These are phyloP conservation scores for Pararge aegeria DNA, from an alignment of 1,140 invertebrate species.

Conservation along the genomic window DNA sequence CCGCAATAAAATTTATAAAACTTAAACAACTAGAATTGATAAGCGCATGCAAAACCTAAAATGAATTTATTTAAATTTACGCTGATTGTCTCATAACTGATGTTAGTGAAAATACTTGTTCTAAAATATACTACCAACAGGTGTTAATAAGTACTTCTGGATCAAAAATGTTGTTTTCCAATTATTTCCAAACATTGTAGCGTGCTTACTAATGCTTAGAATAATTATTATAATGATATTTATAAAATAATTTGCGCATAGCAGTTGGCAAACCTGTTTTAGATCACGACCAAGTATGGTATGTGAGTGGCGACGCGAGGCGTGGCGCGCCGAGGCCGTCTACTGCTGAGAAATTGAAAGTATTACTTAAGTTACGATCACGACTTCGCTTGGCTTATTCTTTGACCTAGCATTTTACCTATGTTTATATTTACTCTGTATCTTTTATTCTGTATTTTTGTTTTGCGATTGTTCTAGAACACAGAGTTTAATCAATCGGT, in stretches of 20 bases:
- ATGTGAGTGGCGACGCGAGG: constrained; percentile 64
- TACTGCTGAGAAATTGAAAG: constrained; percentile 60
- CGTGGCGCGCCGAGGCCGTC: constrained; percentile 64
- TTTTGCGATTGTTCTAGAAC: too few species aligned
- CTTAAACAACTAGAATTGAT: too few species aligned
- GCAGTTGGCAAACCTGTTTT: constrained; percentile 60
- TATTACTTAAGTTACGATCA: constrained; percentile 29
- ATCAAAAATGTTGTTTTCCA: background rate
- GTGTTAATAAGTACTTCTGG: background rate
- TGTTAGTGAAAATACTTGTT: too few species aligned
- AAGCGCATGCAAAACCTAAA: too few species aligned
- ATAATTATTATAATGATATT: constrained; percentile 15
- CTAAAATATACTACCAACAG: background rate
- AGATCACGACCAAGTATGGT: constrained; percentile 62
- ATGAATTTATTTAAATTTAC: too few species aligned
- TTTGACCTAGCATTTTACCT: constrained; percentile 5
- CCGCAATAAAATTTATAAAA: background rate
- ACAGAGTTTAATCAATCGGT: too few species aligned
- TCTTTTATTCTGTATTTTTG: too few species aligned
- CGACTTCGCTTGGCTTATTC: constrained; percentile 9
- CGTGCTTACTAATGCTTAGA: constrained; percentile 6
- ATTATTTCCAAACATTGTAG: background rate
- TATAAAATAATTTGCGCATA: constrained; percentile 24
- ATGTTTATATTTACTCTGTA: too few species aligned
- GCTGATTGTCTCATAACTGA: too few species aligned